Percentiles rank a stretch among this genome's conserved stretches.
Conservation (phyloP, 2,888 invertebrate species). For the Proisotoma minuta region DNA sequence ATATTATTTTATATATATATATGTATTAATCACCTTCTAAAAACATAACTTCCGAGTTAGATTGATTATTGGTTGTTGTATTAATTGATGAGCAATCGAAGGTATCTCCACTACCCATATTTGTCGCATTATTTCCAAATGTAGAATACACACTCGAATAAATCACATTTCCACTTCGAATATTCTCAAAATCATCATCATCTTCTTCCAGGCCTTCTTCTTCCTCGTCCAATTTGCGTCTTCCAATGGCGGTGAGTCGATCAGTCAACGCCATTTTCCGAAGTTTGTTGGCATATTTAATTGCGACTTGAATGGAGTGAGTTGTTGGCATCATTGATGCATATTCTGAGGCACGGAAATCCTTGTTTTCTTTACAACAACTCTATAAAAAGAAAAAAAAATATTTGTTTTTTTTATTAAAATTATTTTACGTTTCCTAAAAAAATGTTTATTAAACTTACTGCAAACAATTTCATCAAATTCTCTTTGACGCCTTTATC, state of each 20-base stretch:
- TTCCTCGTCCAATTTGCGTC: constrained; percentile 47
- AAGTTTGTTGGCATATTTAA: constrained; percentile 79
- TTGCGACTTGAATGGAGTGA: constrained; percentile 72
- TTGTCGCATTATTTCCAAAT: neutral
- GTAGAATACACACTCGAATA: constrained; percentile 23
- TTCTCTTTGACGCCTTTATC: constrained; percentile 69
- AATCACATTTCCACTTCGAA: constrained; percentile 27
- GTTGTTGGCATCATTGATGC: constrained; percentile 75
- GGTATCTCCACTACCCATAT: neutral
- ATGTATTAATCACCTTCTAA: neutral
- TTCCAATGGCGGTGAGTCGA: constrained; percentile 62
- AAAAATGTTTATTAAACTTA: constrained; percentile 52
- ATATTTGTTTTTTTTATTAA: neutral
- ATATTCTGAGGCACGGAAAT: constrained; percentile 79
- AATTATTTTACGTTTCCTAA: neutral
- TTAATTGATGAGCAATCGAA: constrained; percentile 2
- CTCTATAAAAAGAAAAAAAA: constrained; percentile 56
- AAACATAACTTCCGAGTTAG: constrained; percentile 26
- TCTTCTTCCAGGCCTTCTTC: constrained; percentile 40
- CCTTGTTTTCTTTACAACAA: constrained; percentile 76
- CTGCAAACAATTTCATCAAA: constrained; percentile 84
- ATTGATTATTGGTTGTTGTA: constrained; percentile 8
- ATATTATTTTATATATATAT: neutral
- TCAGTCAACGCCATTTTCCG: constrained; percentile 74
- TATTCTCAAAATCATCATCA: constrained; percentile 42